These are phyloP conservation scores for Tretioscincus oriximinensis DNA, from an alignment of 2,113 vertebrate species.

Conservation along the genomic window DNA sequence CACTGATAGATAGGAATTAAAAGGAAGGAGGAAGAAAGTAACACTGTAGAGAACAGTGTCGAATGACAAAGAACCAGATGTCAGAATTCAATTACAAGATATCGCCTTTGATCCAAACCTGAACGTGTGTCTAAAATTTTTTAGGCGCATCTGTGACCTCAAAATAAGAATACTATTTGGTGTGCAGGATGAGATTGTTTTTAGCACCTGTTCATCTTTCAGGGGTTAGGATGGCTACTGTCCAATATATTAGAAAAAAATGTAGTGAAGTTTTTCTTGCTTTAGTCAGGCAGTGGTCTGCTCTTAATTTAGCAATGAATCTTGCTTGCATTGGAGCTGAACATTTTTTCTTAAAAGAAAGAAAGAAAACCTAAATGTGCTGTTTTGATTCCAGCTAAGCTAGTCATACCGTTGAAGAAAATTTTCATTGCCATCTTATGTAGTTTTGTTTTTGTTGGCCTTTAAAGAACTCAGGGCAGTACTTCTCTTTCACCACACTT, in stretches of 20 bases:
- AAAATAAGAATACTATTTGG: neutral
- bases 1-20: neutral
- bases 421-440: neutral
- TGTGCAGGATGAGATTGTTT: constrained; percentile 9
- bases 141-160: constrained; percentile 2
- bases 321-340: neutral
- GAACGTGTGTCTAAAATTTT: constrained; percentile 9
- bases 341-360: neutral
- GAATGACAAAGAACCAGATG: neutral
- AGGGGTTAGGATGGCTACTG: neutral
- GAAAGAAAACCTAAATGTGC: neutral
- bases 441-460: too few species aligned
- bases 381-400: neutral
- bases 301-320: constrained; percentile 1
- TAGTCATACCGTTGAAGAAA: neutral
- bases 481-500: too few species aligned
- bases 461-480: too few species aligned
- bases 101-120: constrained; percentile 37
- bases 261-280: neutral
- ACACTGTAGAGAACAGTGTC: neutral
- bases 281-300: neutral
- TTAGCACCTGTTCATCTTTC: constrained; percentile 18
- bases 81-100: constrained; percentile 4
- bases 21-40: neutral
- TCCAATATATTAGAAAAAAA: neutral